phyloP scores from a whole-genome alignment of 2,888 invertebrate species.

The Epirrhoe alternata region DNA sequence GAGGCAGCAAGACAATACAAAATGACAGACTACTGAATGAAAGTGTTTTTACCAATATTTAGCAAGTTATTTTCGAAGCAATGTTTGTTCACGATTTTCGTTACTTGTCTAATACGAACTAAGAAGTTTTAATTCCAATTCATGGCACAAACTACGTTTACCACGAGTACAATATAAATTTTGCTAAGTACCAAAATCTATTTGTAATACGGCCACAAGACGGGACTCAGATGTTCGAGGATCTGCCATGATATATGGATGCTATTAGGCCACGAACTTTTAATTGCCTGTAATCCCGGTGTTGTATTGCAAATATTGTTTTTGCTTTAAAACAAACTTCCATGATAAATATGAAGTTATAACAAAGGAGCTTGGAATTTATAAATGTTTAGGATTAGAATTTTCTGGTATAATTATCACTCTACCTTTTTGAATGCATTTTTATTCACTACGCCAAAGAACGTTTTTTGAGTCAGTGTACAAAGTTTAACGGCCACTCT shows the following conservation, averaged over 20 bases:
- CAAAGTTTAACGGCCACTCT: no score
- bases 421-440: no score
- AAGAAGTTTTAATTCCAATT: conserved; percentile 11
- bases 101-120: conserved; percentile 7
- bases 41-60: not conserved
- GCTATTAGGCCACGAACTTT: conserved; percentile 78
- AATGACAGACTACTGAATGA: not conserved
- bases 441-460: no score
- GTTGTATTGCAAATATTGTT: conserved; percentile 62
- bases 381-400: not conserved
- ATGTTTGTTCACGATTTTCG: not conserved
- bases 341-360: conserved; percentile 4
- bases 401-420: conserved; percentile 4
- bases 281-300: conserved; percentile 76
- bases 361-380: conserved; percentile 4
- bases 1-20: not conserved
- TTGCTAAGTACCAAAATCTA: conserved; percentile 59
- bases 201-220: conserved; percentile 61
- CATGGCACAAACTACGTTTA: conserved; percentile 25
- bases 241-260: conserved; percentile 72
- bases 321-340: conserved; percentile 39
- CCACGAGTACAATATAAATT: conserved; percentile 42
- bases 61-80: not conserved
- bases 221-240: conserved; percentile 71
- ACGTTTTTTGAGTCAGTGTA: no score